These are phyloP conservation scores for Xylocampa areola DNA, from an alignment of 2,888 invertebrate genomes.

Conservation along the genomic window DNA sequence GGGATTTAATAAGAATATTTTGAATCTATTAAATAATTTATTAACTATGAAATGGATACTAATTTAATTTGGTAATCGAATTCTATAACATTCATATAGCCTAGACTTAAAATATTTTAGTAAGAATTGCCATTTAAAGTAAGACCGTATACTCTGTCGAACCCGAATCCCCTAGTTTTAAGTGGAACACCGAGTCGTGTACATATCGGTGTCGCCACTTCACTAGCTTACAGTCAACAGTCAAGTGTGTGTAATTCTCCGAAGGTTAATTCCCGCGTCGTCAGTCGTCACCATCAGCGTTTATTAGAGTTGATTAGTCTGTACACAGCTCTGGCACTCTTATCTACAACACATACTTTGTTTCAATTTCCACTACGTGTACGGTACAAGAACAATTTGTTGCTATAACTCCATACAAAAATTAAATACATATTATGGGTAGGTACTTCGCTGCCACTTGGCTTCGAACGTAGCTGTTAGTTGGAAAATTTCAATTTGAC, in stretches of 20 bases:
- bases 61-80: too few species aligned
- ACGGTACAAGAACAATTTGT: conserved; percentile 49
- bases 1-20: too few species aligned
- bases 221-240: conserved; percentile 7
- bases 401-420: conserved; percentile 41
- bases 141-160: neutral
- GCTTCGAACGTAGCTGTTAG: conserved; percentile 20
- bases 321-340: conserved; percentile 47
- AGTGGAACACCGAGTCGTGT: conserved; percentile 13
- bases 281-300: conserved; percentile 63
- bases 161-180: neutral
- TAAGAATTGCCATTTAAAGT: too few species aligned
- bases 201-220: conserved; percentile 27
- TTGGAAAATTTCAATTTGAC: conserved; percentile 49
- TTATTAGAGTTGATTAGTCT: conserved; percentile 72
- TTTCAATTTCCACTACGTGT: conserved; percentile 54
- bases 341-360: conserved; percentile 59
- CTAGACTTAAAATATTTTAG: too few species aligned
- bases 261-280: conserved; percentile 60
- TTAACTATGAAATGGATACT: too few species aligned
- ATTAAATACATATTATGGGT: conserved; percentile 29
- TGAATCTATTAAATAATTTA: too few species aligned
- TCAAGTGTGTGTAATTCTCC: conserved; percentile 57
- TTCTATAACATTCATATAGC: too few species aligned
- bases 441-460: conserved; percentile 9